Evolutionary conservation across 1,140 invertebrate species (phyloP).

Genomic region (Scylla paramamosain): DNA sequence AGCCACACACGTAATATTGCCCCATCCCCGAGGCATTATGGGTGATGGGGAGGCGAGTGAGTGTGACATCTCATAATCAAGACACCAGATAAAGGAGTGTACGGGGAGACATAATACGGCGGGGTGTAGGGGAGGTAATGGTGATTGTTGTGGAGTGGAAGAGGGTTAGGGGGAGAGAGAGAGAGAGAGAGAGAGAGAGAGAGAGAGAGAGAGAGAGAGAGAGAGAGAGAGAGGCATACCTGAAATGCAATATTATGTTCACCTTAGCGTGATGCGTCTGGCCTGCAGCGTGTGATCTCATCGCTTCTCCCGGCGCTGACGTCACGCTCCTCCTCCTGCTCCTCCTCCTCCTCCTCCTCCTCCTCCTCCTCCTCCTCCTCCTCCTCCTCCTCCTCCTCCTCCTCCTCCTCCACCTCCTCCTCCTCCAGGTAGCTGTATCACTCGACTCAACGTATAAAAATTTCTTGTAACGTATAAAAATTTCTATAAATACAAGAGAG

Average conservation of each 20-base stretch:
- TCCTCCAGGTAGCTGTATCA: background rate
- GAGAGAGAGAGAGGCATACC: background rate
- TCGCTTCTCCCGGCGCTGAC: background rate
- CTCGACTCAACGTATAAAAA: background rate
- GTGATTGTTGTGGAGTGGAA: background rate
- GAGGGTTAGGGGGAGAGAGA: background rate
- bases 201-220: conserved; percentile 5
- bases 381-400: background rate
- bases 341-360: too few species aligned
- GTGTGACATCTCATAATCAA: background rate
- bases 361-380: background rate
- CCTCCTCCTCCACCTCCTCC: background rate
- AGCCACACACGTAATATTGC: background rate
- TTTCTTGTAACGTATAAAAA: background rate
- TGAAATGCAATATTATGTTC: background rate
- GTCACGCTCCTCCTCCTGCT: background rate
- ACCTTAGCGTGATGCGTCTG: background rate
- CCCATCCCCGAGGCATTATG: too few species aligned
- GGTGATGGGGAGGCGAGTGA: background rate
- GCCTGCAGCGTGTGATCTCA: too few species aligned
- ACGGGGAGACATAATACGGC: background rate
- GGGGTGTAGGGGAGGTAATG: too few species aligned
- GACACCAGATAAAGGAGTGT: background rate
- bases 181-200: conserved; percentile 20
- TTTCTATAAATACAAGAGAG: background rate